Evolutionary conservation across 2,888 invertebrate genomes (phyloP), one percentile per base, ranked within the genome.

Genomic region (Ormyrus labotus): DNA sequence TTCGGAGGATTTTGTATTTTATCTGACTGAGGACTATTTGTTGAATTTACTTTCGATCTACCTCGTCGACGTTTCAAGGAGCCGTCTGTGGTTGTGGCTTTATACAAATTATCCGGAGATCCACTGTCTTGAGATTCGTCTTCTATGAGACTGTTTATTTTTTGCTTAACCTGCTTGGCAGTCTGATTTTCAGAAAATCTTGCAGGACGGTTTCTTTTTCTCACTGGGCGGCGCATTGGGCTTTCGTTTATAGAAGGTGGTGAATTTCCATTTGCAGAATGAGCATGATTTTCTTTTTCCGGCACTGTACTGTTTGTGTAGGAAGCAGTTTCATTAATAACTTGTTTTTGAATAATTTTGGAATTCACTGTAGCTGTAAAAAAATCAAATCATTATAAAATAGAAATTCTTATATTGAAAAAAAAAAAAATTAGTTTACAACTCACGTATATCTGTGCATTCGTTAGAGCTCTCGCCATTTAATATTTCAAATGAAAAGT

Each of bases 61-160:
- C 83, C 72, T 68, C 84, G 75, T 51, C 85, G 83, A 48, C 84
- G 79, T 76, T 85, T 85, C 10, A 84, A 72, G 3, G 83, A 80
- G 5, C 81, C 77, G 45, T 85, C 83, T 9, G 69, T 60, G 7
- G 60, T 13, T 47, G 45, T 50, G 2, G 48, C 10, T 8, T 6
- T 69, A 34, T 61, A 76, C 8, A 6, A 48, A 45, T 34, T 34
- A 65, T 47, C 47, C 10, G 48, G 45, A 5, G 34, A 51, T 6
- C 58, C 72, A 10, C 19, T 67, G 1, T 65, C 65, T 19, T 57
- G 51, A 5, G 51, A 60, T 6, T 70, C 65, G 9, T 80, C 34
- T 34, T 34, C 7, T 45, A 6, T 11, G 34, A 19, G 55, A 50
- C 7, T 3, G 8, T 60, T 63, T 45, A 58, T 75, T 10, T 51